Conservation (phyloP, 2,113 vertebrate species). For the Geococcyx californianus region DNA sequence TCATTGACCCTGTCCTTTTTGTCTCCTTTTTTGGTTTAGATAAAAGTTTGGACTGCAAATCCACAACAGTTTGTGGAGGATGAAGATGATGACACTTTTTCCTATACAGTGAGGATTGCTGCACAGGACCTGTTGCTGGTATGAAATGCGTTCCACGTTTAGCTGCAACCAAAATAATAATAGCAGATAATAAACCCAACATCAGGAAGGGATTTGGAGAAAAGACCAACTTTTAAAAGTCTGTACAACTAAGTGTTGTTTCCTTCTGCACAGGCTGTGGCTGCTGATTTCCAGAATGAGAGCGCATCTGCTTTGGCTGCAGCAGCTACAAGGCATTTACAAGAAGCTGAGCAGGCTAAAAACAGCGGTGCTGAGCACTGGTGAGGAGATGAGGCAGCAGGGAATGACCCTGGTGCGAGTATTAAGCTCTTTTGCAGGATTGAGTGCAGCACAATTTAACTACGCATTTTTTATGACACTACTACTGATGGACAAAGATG, state of each 20-base stretch:
- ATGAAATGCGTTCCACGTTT: constrained; percentile 24
- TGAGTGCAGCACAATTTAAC: background rate
- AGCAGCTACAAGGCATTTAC: constrained; percentile 92
- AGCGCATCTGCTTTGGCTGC: constrained; percentile 93
- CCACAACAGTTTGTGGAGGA: constrained; percentile 98
- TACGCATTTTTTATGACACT: accelerated
- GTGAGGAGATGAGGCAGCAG: constrained; percentile 67
- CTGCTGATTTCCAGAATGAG: constrained; percentile 97
- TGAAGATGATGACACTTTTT: constrained; percentile 98
- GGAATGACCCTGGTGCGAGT: accelerated
- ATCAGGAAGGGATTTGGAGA: background rate
- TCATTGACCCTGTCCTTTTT: background rate
- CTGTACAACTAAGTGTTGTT: background rate
- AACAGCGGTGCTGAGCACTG: constrained; percentile 88
- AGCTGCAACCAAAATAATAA: background rate
- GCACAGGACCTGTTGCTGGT: constrained; percentile 96
- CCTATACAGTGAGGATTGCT: constrained; percentile 96
- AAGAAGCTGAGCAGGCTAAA: constrained; percentile 94
- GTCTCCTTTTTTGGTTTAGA: constrained; percentile 71
- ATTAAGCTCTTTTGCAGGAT: background rate
- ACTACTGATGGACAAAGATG: background rate
- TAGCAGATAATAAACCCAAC: background rate
- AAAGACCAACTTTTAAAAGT: background rate
- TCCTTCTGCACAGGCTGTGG: constrained; percentile 83
- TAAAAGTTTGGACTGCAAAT: constrained; percentile 96